Evolutionary conservation across 2,113 vertebrate species (phyloP).

Genomic region (Xenus cinereus): DNA sequence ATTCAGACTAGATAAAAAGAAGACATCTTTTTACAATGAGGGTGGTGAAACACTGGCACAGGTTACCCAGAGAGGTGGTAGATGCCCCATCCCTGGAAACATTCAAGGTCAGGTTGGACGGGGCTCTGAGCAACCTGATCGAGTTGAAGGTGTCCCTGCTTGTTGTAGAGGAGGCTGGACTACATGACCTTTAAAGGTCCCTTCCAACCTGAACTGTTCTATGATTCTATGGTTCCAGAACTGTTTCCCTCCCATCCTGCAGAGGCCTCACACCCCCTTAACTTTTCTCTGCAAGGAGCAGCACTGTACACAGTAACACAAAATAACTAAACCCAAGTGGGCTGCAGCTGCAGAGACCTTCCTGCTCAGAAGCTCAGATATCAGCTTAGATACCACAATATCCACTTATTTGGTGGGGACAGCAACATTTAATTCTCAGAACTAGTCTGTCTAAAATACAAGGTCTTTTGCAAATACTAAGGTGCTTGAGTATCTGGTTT

Average conservation of each 20-base stretch:
- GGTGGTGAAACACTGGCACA: neutral
- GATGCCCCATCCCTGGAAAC: neutral
- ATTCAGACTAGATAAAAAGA: neutral
- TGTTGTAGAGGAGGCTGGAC: neutral
- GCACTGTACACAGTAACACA: fast-evolving
- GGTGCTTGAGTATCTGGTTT: neutral
- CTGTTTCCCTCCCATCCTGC: neutral
- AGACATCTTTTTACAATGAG: neutral
- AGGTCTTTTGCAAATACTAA: neutral
- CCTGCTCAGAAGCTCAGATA: neutral
- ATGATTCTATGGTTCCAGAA: neutral
- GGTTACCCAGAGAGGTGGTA: neutral
- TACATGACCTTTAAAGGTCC: neutral
- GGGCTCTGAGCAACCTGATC: neutral
- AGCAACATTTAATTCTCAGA: neutral
- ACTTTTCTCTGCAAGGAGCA: neutral
- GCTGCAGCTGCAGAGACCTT: neutral
- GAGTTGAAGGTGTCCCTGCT: neutral
- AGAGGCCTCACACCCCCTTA: neutral
- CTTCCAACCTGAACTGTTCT: neutral
- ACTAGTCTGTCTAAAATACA: neutral
- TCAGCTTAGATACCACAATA: neutral
- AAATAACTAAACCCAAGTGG: neutral
- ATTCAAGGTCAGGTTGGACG: neutral
- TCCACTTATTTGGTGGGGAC: neutral